These are phyloP conservation scores for Athene cunicularia DNA, from an alignment of 2,113 vertebrate genomes.

Conservation along the genomic window DNA sequence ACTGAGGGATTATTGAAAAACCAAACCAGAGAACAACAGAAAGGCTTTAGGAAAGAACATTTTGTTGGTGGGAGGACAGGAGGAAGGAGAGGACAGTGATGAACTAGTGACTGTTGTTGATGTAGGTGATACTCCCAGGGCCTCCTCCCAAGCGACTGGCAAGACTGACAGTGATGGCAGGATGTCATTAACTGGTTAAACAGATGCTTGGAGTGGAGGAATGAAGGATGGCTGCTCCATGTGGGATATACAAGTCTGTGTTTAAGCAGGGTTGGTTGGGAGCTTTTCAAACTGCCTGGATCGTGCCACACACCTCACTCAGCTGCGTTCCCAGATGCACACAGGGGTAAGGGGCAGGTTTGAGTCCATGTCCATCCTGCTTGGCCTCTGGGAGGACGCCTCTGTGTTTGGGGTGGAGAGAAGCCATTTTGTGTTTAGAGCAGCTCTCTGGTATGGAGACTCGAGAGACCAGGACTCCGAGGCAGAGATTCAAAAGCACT, in stretches of 20 bases:
- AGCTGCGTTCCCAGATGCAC: background rate
- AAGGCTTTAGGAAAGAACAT: background rate
- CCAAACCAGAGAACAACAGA: background rate
- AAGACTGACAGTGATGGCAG: background rate
- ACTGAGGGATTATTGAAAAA: background rate
- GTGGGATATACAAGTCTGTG: rapidly evolving
- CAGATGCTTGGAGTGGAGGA: background rate
- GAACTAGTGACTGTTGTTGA: background rate
- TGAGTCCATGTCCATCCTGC: background rate
- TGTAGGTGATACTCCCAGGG: background rate
- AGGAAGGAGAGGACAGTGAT: background rate
- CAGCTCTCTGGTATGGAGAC: background rate
- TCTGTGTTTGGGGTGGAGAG: background rate
- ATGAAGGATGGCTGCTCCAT: background rate
- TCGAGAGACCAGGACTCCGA: background rate
- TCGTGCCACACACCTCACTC: rapidly evolving
- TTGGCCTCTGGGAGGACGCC: background rate
- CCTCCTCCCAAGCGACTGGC: background rate
- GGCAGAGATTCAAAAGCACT: background rate
- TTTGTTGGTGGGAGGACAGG: background rate
- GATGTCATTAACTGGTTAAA: background rate
- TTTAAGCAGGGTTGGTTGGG: background rate
- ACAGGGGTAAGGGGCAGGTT: background rate
- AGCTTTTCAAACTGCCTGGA: background rate
- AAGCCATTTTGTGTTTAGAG: background rate